phyloP scores from a whole-genome alignment of 2,888 invertebrate species.

The Caenorhabditis sinica region DNA sequence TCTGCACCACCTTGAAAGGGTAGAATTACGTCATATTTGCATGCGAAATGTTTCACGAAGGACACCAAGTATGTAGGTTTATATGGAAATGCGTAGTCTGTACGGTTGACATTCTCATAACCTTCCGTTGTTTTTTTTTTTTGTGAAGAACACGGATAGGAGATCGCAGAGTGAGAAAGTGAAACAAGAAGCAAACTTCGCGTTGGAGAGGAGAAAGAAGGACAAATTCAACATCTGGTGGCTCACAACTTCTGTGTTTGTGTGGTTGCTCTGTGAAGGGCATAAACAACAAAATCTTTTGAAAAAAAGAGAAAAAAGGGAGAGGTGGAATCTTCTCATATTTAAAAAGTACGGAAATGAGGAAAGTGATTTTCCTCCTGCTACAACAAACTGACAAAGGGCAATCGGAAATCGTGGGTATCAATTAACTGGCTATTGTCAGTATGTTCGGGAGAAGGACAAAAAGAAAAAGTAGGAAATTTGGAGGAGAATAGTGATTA shows the following conservation, averaged over 20 bases:
- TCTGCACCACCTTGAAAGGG: slow-evolving; percentile 1
- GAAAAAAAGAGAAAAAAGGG: background rate
- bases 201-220: slow-evolving; percentile 4
- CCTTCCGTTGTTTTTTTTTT: slow-evolving; percentile 34
- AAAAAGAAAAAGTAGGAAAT: slow-evolving; percentile 21
- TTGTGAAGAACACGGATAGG: background rate
- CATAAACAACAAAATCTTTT: slow-evolving; percentile 45
- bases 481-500: slow-evolving; percentile 62
- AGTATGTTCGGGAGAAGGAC: slow-evolving; percentile 36
- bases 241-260: slow-evolving; percentile 14
- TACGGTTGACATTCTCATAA: slow-evolving; percentile 43
- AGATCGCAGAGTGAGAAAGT: slow-evolving; percentile 44
- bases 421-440: slow-evolving; percentile 65
- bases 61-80: slow-evolving; percentile 11
- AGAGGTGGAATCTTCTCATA: slow-evolving; percentile 22
- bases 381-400: slow-evolving; percentile 59
- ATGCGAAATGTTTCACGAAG: slow-evolving; percentile 8
- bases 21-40: slow-evolving; percentile 9
- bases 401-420: slow-evolving; percentile 63
- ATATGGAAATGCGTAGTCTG: slow-evolving; percentile 33
- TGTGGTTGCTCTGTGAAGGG: slow-evolving; percentile 35
- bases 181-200: slow-evolving; percentile 28
- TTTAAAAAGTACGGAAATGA: slow-evolving; percentile 31
- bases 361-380: slow-evolving; percentile 8
- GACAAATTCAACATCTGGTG: slow-evolving; percentile 50